phyloP scores from a whole-genome alignment of 2,797 vertebrate species.

The Eulemur mongoz region DNA sequence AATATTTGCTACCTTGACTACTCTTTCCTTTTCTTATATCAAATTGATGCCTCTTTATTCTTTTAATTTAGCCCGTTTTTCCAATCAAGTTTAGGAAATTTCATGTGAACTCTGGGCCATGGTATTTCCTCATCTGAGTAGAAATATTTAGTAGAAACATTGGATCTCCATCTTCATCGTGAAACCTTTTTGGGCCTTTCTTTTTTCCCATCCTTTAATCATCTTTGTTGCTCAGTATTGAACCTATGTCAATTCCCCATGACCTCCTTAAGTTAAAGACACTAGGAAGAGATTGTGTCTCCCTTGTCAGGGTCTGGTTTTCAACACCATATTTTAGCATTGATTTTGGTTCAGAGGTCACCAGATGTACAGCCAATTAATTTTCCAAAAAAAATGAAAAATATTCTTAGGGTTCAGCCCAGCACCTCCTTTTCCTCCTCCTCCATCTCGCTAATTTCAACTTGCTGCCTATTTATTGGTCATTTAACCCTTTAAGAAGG shows the following conservation, averaged over 20 bases:
- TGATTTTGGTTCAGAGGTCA: conserved; percentile 38
- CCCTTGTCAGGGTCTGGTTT: neutral
- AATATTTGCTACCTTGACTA: neutral
- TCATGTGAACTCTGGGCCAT: neutral
- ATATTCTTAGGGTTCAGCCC: neutral
- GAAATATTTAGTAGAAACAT: neutral
- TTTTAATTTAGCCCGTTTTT: conserved; percentile 36
- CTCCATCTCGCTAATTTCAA: conserved; percentile 34
- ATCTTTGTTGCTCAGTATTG: neutral
- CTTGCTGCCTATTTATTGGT: neutral
- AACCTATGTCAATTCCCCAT: neutral
- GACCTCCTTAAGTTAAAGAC: conserved; percentile 2
- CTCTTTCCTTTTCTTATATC: conserved; percentile 18
- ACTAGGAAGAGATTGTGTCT: neutral
- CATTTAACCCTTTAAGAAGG: conserved; percentile 67
- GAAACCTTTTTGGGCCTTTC: neutral
- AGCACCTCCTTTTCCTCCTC: neutral
- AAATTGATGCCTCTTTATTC: neutral
- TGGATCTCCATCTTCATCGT: neutral
- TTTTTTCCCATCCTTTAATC: neutral
- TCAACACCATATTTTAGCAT: neutral
- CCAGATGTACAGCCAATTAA: neutral
- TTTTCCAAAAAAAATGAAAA: neutral
- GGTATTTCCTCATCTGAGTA: conserved; percentile 12
- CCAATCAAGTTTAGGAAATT: neutral